A percentile compares a stretch with the other conserved stretches of the same genome.
These are phyloP conservation scores for Melanostoma mellinum DNA, from an alignment of 2,888 invertebrate genomes.

Conservation along the genomic window DNA sequence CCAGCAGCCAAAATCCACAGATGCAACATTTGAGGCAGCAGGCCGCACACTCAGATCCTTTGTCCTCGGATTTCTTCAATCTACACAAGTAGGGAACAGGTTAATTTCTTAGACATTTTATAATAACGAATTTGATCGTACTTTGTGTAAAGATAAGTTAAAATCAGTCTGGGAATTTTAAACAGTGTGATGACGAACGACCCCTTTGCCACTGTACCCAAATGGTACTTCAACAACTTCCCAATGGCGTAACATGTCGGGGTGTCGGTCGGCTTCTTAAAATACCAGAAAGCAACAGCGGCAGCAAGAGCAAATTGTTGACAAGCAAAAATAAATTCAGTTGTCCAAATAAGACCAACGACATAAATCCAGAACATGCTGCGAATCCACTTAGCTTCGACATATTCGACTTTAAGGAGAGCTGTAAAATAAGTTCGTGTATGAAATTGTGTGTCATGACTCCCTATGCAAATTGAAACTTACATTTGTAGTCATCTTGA, in stretches of 20 bases:
- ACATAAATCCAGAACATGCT: conserved; percentile 98
- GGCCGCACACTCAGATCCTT: conserved; percentile 88
- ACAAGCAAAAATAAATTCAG: conserved; percentile 96
- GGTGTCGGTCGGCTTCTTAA: conserved; percentile 88
- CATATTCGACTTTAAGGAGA: conserved; percentile 87
- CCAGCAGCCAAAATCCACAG: conserved; percentile 95
- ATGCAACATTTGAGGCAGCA: conserved; percentile 91
- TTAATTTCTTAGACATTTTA: neutral
- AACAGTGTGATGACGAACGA: conserved; percentile 96
- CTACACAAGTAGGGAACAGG: conserved; percentile 81
- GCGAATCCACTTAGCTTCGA: conserved; percentile 90
- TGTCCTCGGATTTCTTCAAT: conserved; percentile 86
- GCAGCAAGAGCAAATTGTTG: conserved; percentile 97
- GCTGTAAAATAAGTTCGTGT: conserved; percentile 79
- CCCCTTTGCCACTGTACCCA: conserved; percentile 97
- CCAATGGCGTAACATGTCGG: conserved; percentile 85
- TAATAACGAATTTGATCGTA: conserved; percentile 83
- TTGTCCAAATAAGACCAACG: conserved; percentile 94
- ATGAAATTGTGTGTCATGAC: neutral
- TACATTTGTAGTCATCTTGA: conserved; percentile 77
- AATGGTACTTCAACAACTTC: conserved; percentile 92
- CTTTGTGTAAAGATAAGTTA: conserved; percentile 95
- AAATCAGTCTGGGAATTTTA: conserved; percentile 93
- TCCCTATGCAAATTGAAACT: conserved; percentile 54
- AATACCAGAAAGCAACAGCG: conserved; percentile 97